phyloP scores from a whole-genome alignment of 2,797 vertebrate genomes.

The Coranthus polyacanthus region DNA sequence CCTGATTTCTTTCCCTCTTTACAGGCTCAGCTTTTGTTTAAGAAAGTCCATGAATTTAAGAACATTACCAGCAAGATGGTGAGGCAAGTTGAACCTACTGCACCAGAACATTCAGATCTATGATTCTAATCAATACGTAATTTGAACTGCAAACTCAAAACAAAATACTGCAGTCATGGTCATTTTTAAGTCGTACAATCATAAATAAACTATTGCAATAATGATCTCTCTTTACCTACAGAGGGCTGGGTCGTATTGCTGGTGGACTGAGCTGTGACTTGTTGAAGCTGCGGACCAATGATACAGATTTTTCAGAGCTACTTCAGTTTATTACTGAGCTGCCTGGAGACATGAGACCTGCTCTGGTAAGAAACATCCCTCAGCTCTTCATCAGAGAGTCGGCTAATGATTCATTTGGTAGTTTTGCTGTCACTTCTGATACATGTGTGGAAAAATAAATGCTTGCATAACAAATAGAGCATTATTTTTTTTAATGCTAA shows the following conservation, averaged over 20 bases:
- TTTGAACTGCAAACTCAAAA: neutral
- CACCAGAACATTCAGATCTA: slow-evolving; percentile 3
- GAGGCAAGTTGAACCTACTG: slow-evolving; percentile 72
- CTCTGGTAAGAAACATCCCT: slow-evolving; percentile 85
- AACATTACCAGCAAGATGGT: slow-evolving; percentile 76
- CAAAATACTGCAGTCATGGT: neutral
- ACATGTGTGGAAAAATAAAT: neutral
- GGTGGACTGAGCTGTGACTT: slow-evolving; percentile 88
- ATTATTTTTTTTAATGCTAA: slow-evolving; percentile 12
- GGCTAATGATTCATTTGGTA: slow-evolving; percentile 1
- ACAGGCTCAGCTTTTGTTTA: slow-evolving; percentile 86
- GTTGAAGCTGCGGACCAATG: slow-evolving; percentile 84
- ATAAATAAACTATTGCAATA: slow-evolving; percentile 12
- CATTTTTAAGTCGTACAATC: slow-evolving; percentile 5
- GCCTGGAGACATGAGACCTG: slow-evolving; percentile 84
- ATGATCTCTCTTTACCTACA: slow-evolving; percentile 55
- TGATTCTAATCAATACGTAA: neutral
- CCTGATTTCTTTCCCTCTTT: slow-evolving; percentile 32
- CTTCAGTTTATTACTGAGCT: slow-evolving; percentile 85
- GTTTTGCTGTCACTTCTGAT: neutral
- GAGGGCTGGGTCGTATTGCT: slow-evolving; percentile 86
- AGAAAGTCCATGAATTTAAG: slow-evolving; percentile 68
- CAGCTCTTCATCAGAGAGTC: neutral
- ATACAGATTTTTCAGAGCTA: slow-evolving; percentile 84
- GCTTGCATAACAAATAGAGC: slow-evolving; percentile 3